Evolutionary conservation across 2,113 vertebrate species (phyloP).

Genomic region (Trichechus manatus): DNA sequence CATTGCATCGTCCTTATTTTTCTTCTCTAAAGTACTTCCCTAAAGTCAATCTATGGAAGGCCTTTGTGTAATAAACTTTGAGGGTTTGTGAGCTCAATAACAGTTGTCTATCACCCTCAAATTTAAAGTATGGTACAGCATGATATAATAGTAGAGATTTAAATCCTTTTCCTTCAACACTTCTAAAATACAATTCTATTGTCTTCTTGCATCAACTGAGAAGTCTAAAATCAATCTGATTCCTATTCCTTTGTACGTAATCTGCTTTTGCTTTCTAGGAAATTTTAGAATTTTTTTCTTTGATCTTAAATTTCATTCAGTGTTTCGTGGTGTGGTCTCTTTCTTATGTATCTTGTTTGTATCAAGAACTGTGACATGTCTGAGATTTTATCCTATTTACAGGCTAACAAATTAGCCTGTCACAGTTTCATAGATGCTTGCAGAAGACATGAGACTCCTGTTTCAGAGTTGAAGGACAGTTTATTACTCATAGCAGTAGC

Average conservation of each 20-base stretch:
- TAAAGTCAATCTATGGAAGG: not conserved
- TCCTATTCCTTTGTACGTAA: not conserved
- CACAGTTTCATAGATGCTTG: not conserved
- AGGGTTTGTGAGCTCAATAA: not conserved
- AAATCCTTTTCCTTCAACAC: not conserved
- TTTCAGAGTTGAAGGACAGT: not conserved
- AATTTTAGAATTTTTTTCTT: not conserved
- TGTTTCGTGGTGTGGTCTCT: not conserved
- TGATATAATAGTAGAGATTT: not conserved
- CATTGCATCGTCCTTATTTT: not conserved
- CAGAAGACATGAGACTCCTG: not conserved
- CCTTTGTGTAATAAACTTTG: not conserved
- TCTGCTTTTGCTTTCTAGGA: not conserved
- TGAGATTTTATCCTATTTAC: not conserved
- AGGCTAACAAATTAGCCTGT: not conserved
- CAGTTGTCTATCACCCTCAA: not conserved
- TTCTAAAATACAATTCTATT: not conserved
- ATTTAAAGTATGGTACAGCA: not conserved
- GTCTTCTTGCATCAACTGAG: not conserved
- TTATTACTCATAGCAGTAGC: not conserved
- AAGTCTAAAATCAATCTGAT: not conserved
- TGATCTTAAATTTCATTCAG: not conserved
- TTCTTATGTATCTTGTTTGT: not conserved
- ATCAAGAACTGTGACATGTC: not conserved
- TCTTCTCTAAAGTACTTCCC: not conserved